Evolutionary conservation across 2,888 invertebrate genomes (phyloP), one percentile per base, ranked within the genome.

Genomic region (Lamellibrachia satsuma): DNA sequence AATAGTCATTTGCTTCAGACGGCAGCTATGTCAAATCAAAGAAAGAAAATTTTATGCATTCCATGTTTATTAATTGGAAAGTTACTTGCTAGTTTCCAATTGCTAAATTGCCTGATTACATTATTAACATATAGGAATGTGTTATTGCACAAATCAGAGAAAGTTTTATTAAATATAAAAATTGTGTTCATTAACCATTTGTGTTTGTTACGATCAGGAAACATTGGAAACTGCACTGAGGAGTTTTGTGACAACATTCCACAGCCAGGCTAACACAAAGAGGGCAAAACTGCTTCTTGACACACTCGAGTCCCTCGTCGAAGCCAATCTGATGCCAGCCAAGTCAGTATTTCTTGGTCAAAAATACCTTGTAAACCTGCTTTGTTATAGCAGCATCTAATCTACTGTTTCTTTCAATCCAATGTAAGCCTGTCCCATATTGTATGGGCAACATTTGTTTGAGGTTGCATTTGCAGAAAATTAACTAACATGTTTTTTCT

Each of bases 271-370:
- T 0, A 98, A 98, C 96, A 97, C 98, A 94, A 98, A 97, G 95
- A 97, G 98, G 93, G 97, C 98, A 96, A 98, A 98, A 95, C 97
- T 98, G 92, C 96, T 99, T 39, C 97, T 98, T 94, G 97, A 97
- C 3, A 97, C 98, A 0, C 96, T 99, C 93, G 98, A 98, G 95
- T 97, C 97, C 94, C 96, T 98, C 94, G 98, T 98, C 0, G 97
- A 97, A 93, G 97, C 97, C 90, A 98, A 98, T 95, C 97, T 98
- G 15, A 97, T 98, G 90, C 98, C 98, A 95, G 98, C 99, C 75
- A 97, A 98, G 98, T 98, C 96, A 95, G 94, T 90, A n/a, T 91
- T 22, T 92, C 39, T 15, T 15, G 8, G 57, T 57, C 57, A 57
- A 15, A 57, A 57, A 57, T 57, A 15, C 8, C 57, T 57, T 57